Evolutionary conservation across 2,888 invertebrate species (phyloP).

Genomic region (Hirtodrosophila cameraria): DNA sequence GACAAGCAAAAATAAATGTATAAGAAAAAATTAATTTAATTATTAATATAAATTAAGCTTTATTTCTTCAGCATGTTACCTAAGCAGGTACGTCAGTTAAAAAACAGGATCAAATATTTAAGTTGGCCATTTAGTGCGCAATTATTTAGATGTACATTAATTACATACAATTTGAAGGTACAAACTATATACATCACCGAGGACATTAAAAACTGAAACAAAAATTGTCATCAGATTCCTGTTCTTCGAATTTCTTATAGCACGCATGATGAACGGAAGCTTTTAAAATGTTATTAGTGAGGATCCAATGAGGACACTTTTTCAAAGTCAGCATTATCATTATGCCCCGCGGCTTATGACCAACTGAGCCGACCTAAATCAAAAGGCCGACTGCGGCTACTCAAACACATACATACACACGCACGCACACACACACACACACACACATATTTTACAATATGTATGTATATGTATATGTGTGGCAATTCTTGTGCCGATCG

Average conservation of each 20-base stretch:
- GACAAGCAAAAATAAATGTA: too few relatives aligned
- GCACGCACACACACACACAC: too few relatives aligned
- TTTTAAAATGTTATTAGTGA: constrained; percentile 53
- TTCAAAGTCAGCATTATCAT: constrained; percentile 1
- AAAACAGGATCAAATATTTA: too few relatives aligned
- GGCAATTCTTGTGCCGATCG: not conserved
- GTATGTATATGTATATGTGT: not conserved
- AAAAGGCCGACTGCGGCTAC: constrained; percentile 4
- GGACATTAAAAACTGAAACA: not conserved
- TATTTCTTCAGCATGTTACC: too few relatives aligned
- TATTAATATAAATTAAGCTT: too few relatives aligned
- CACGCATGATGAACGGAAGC: constrained; percentile 4
- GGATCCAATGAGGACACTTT: constrained; percentile 18
- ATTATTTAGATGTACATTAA: too few relatives aligned
- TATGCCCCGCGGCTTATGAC: constrained; percentile 1
- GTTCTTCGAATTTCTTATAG: not conserved
- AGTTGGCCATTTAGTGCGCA: too few relatives aligned
- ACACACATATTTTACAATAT: too few relatives aligned
- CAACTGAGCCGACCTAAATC: constrained; percentile 27
- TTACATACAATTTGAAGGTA: not conserved
- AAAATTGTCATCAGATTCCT: constrained; percentile 1
- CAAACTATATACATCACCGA: not conserved
- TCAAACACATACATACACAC: not conserved
- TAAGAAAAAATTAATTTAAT: too few relatives aligned
- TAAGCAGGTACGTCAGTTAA: too few relatives aligned